Percentiles rank a stretch among this genome's conserved stretches.
phyloP scores from a whole-genome alignment of 2,113 vertebrate species.

The Pollimyrus isidori region DNA sequence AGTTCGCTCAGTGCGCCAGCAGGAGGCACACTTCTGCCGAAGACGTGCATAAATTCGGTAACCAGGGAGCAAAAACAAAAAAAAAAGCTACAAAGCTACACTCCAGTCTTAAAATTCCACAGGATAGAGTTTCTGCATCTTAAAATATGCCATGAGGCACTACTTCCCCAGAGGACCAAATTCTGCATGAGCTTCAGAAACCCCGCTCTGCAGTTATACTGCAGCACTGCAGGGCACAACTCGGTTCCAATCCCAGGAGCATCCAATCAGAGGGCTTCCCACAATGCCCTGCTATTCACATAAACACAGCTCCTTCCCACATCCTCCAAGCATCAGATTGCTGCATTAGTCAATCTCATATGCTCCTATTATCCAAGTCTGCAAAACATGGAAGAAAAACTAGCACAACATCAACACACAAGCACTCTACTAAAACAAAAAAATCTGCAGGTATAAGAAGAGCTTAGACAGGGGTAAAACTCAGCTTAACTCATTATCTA shows the following conservation, averaged over 20 bases:
- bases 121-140: not conserved
- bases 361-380: not conserved
- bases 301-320: not conserved
- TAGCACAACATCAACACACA: not conserved
- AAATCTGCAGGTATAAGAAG: not conserved
- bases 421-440: not conserved
- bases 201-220: not conserved
- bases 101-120: not conserved
- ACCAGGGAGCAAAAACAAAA: not conserved
- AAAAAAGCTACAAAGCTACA: not conserved
- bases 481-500: not conserved
- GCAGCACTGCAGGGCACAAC: not conserved
- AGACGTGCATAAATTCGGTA: not conserved
- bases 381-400: not conserved
- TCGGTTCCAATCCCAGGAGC: not conserved
- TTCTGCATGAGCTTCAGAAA: not conserved
- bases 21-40: not conserved
- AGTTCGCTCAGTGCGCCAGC: not conserved
- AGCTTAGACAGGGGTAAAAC: not conserved
- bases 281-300: not conserved
- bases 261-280: slow-evolving; percentile 1
- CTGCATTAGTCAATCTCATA: no score
- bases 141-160: not conserved
- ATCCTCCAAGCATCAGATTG: not conserved
- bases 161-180: not conserved